Base-by-base conservation (phyloP, 2,888 invertebrate genomes). In the Cynaeus angustus region DNA sequence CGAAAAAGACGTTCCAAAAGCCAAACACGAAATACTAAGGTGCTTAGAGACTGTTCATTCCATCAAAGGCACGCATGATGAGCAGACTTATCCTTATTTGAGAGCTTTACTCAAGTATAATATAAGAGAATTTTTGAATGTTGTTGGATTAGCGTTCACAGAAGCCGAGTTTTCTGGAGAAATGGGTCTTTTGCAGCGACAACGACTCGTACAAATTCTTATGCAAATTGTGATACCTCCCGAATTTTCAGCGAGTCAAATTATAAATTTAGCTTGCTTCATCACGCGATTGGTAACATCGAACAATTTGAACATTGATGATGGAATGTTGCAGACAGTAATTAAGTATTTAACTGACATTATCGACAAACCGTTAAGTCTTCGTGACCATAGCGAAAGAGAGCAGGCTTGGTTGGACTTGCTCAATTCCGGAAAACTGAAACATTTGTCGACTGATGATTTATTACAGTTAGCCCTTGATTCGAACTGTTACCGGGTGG, bases 41-140 rank as follows among this genome's bases (percentile, higher is more conserved):
- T 91, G 90, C 76, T 83, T 94, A 37, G 90, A 92, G 37, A 90
- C 91, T 0, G 87, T 91, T 55, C 93, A 93, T 84, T 90, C 91
- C 4, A 88, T 87, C 56, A 87, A 88, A 72, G 88, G 90, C 43
- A 86, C 85, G 53, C 88, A 89, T 43, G 84, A 88, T 64, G 93
- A 93, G 82, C 84, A 88, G 58, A 88, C 89, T 9, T 92, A 92
- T 86, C 93, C 93, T 0, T 92, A 91, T 82, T 84, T 93, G 30
- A 88, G 93, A 72, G 90, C 92, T 0, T 85, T 96, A 50, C 85
- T 96, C 6, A 89, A 90, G 75, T 96, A 95, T 81, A 95, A 96
- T 82, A 93, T 93, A 0, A 88, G 93, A 59, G 96, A 95, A 80
- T 95, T 94, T 75, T 86, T 96, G 41, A 96, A 96, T 83, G 95